A percentile compares a stretch with the other conserved stretches of the same genome.
Evolutionary conservation across 2,113 vertebrate species (phyloP).

Genomic region (Sinocyclocheilus anophthalmus): DNA sequence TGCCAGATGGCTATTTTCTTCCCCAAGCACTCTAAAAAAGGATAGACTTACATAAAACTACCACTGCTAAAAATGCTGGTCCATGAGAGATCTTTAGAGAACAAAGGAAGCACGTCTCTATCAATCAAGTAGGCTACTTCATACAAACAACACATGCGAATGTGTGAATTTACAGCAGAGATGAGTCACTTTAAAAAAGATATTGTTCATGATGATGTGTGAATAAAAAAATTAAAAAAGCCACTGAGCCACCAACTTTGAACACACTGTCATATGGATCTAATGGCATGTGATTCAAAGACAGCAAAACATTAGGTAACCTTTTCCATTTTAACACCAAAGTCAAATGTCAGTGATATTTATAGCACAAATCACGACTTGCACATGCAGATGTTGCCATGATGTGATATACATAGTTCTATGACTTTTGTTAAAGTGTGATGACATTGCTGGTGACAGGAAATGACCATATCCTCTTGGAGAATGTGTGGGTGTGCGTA

Average conservation of each 20-base stretch:
- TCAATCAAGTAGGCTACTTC: neutral
- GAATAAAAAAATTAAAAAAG: neutral
- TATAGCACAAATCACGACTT: slow-evolving; percentile 56
- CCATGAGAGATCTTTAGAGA: slow-evolving; percentile 22
- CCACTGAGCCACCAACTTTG: neutral
- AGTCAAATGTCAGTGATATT: slow-evolving; percentile 26
- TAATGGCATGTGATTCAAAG: neutral
- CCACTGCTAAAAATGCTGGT: slow-evolving; percentile 14
- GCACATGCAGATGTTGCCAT: slow-evolving; percentile 47
- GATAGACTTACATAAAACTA: slow-evolving; percentile 65
- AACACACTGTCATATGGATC: neutral
- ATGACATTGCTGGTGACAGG: slow-evolving; percentile 18
- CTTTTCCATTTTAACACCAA: slow-evolving; percentile 22
- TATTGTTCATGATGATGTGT: neutral
- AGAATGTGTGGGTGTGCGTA: slow-evolving; percentile 6
- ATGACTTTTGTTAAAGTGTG: slow-evolving; percentile 10
- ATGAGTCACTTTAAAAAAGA: neutral
- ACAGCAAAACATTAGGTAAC: slow-evolving; percentile 25
- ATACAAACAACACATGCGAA: neutral
- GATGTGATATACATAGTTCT: neutral
- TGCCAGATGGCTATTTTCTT: slow-evolving; percentile 72
- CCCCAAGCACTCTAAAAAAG: slow-evolving; percentile 54
- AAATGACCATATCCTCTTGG: slow-evolving; percentile 12
- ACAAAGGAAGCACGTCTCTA: slow-evolving; percentile 25
- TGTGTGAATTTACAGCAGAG: neutral